phyloP scores from a whole-genome alignment of 2,888 invertebrate species.

The Diarsia dahlii region DNA sequence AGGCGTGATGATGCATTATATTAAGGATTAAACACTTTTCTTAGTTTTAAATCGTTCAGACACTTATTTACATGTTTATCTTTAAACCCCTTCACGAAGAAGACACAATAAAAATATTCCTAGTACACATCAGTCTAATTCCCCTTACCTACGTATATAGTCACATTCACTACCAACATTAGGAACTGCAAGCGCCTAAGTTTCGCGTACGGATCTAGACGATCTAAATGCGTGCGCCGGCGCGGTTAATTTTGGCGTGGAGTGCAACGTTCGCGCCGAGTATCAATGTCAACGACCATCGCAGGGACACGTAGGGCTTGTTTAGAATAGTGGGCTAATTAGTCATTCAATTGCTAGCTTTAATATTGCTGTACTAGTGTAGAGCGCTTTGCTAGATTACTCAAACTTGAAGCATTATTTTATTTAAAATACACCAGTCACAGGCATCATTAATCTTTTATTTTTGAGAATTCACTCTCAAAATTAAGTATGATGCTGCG shows the following conservation, averaged over 20 bases:
- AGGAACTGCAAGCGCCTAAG: slow-evolving; percentile 50
- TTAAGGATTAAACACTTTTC: neutral
- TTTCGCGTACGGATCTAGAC: slow-evolving; percentile 63
- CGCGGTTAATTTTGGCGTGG: slow-evolving; percentile 64
- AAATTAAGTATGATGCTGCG: neutral
- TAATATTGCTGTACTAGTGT: neutral
- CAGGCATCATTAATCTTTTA: neutral
- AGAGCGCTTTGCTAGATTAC: neutral
- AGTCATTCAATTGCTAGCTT: slow-evolving; percentile 10
- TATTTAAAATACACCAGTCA: neutral
- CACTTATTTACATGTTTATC: neutral
- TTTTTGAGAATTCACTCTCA: neutral
- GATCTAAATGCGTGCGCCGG: slow-evolving; percentile 61
- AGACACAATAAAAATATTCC: neutral
- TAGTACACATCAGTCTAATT: slow-evolving; percentile 2
- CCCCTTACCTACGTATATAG: neutral
- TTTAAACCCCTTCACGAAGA: neutral
- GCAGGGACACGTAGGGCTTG: slow-evolving; percentile 54
- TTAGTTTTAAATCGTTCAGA: neutral
- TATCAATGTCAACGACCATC: slow-evolving; percentile 69
- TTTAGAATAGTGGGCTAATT: slow-evolving; percentile 28
- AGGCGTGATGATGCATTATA: too few species aligned
- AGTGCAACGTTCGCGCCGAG: slow-evolving; percentile 62
- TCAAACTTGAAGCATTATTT: neutral
- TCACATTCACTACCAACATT: slow-evolving; percentile 28